A percentile compares a stretch with the other conserved stretches of the same genome.
Conservation (phyloP, 2,888 invertebrate species). For the Hypena proboscidalis region DNA sequence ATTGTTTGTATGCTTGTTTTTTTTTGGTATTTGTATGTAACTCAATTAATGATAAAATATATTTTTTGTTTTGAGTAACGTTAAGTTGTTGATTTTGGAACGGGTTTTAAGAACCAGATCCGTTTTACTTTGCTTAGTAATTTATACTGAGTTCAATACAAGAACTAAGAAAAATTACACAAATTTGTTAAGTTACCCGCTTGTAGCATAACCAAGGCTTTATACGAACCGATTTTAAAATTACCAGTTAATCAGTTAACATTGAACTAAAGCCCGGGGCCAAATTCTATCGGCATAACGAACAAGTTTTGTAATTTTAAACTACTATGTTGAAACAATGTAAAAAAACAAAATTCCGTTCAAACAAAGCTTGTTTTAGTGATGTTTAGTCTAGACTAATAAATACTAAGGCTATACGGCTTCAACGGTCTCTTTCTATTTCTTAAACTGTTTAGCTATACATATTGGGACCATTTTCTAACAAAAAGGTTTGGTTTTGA, state of each 20-base stretch:
- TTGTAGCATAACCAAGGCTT: conserved; percentile 21
- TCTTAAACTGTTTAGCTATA: conserved; percentile 17
- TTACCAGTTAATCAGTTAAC: conserved; percentile 63
- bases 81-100: no score
- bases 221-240: conserved; percentile 56
- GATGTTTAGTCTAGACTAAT: conserved; percentile 43
- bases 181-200: not conserved
- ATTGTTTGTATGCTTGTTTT: no score
- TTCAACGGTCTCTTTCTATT: conserved; percentile 23
- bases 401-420: conserved; percentile 28
- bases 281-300: conserved; percentile 56
- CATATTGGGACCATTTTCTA: conserved; percentile 23
- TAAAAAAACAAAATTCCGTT: conserved; percentile 21
- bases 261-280: conserved; percentile 58
- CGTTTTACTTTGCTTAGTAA: no score
- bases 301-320: conserved; percentile 58
- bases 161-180: no score
- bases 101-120: no score
- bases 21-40: no score
- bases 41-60: no score
- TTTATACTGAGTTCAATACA: no score
- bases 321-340: conserved; percentile 38
- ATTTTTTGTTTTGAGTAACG: no score
- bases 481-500: conserved; percentile 6
- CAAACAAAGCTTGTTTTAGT: conserved; percentile 21